Conservation (phyloP, 2,113 vertebrate species). For the Cyanistes caeruleus region DNA sequence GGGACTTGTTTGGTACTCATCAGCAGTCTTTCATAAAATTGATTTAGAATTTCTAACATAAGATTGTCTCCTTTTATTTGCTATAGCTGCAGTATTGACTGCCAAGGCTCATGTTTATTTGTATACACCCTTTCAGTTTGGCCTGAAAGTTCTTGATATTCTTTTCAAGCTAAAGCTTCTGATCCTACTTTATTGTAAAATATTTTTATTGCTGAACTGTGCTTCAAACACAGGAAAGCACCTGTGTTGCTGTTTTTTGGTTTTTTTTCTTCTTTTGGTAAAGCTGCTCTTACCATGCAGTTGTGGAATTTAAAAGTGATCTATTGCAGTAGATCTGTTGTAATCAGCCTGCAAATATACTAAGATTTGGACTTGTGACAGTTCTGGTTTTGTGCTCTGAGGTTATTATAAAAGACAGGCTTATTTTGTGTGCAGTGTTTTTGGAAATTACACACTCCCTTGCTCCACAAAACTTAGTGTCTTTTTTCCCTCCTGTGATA, state of each 20-base stretch:
- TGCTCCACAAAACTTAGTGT: not conserved
- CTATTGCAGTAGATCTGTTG: not conserved
- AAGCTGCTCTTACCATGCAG: not conserved
- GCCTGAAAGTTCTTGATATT: not conserved
- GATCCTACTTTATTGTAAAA: not conserved
- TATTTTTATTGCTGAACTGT: not conserved
- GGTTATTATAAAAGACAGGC: not conserved
- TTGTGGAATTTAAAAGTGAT: not conserved
- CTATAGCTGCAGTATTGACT: not conserved
- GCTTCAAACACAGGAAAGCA: not conserved
- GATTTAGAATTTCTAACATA: not conserved
- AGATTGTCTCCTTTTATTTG: not conserved
- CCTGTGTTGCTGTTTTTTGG: not conserved
- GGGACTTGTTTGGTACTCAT: not conserved
- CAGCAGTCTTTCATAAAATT: not conserved
- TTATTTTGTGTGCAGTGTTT: not conserved
- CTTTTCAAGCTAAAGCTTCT: not conserved
- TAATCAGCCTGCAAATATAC: not conserved
- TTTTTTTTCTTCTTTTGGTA: not conserved
- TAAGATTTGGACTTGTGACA: not conserved
- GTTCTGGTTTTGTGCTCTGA: not conserved
- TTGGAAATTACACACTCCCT: not conserved
- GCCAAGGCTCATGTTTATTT: not conserved
- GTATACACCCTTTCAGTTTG: not conserved
- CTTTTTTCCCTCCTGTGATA: not conserved